Evolutionary conservation across 1,140 invertebrate species (phyloP).

Genomic region (Pseudoatta argentina): DNA sequence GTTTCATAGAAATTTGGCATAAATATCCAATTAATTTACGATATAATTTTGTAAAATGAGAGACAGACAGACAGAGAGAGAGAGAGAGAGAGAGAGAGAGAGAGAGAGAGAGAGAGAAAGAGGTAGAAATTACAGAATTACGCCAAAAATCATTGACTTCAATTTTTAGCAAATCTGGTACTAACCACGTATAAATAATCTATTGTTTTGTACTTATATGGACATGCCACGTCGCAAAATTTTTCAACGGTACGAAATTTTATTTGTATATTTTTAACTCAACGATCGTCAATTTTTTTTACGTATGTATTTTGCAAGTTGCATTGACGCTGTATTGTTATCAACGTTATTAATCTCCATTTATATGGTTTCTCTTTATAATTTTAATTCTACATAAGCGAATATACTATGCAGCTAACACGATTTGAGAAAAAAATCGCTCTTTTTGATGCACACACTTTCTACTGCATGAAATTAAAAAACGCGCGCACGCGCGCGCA

Average conservation of each 20-base stretch:
- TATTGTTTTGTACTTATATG: background rate
- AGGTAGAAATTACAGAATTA: background rate
- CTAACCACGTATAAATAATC: background rate
- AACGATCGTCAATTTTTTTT: background rate
- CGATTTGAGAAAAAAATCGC: conserved; percentile 38
- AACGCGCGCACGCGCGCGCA: background rate
- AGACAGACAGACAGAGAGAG: background rate
- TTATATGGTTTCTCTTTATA: conserved; percentile 46
- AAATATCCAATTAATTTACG: background rate
- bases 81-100: background rate
- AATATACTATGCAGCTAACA: conserved; percentile 16
- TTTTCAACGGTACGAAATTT: background rate
- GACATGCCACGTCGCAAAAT: background rate
- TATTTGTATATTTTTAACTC: background rate
- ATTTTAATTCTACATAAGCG: conserved; percentile 41
- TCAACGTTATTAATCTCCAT: conserved; percentile 30
- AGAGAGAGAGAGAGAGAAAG: background rate
- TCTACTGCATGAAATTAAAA: conserved; percentile 43
- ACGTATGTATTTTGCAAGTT: background rate
- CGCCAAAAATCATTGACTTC: background rate
- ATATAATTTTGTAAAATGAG: background rate
- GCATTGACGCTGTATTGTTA: conserved; percentile 19
- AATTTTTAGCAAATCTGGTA: background rate
- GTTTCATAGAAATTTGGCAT: background rate
- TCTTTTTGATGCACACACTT: conserved; percentile 29